Evolutionary conservation across 1,140 invertebrate species (phyloP).

Genomic region (Apis cerana): DNA sequence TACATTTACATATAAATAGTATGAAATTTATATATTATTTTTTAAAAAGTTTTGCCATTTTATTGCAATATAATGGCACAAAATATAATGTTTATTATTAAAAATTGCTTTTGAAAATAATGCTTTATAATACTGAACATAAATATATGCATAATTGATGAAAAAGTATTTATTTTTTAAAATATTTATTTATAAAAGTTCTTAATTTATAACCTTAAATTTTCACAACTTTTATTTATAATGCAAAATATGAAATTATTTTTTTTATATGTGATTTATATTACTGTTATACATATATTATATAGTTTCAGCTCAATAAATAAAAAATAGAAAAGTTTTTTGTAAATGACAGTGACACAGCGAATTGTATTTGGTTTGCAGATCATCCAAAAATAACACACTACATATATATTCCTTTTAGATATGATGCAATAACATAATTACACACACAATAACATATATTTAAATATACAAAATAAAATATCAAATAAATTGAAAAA

Average conservation of each 20-base stretch:
- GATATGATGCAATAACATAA: constrained; percentile 48
- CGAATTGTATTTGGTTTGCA: constrained; percentile 24
- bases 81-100: background rate
- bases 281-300: background rate
- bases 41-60: constrained; percentile 18
- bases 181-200: too few species aligned
- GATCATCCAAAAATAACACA: constrained; percentile 50
- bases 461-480: background rate
- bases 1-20: constrained; percentile 10
- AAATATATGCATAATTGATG: background rate
- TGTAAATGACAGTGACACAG: constrained; percentile 33
- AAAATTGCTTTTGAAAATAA: background rate
- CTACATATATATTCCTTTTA: constrained; percentile 17
- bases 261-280: background rate
- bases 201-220: constrained; percentile 3
- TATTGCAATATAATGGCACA: background rate
- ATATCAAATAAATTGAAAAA: background rate
- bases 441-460: constrained; percentile 10
- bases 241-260: background rate
- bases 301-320: constrained; percentile 1
- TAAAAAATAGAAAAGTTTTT: background rate
- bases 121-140: background rate
- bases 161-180: too few species aligned
- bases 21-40: background rate
- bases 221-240: background rate